phyloP scores from a whole-genome alignment of 2,797 vertebrate genomes.

The Novumbra hubbsi region DNA sequence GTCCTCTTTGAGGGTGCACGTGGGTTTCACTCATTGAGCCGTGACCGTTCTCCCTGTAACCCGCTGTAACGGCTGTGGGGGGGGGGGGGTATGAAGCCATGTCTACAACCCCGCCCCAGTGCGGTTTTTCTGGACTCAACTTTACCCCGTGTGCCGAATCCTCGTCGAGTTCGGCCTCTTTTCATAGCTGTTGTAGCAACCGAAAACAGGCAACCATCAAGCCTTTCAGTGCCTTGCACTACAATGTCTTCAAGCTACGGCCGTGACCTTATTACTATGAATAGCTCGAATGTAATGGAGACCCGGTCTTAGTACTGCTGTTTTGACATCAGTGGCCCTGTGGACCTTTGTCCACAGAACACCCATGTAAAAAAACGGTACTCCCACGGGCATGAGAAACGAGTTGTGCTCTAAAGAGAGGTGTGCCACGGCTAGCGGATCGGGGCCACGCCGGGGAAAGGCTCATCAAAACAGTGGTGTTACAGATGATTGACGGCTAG shows the following conservation, averaged over 20 bases:
- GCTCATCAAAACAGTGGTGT: constrained; percentile 24
- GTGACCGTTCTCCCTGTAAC: not conserved
- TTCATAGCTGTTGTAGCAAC: not conserved
- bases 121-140: not conserved
- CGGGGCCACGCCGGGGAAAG: not conserved
- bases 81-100: not conserved
- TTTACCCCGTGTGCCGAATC: not conserved
- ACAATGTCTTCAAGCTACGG: not conserved
- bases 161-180: not conserved
- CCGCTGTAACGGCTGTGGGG: not conserved
- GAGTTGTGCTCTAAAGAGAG: constrained; percentile 19
- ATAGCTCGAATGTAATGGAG: not conserved
- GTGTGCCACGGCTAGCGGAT: constrained; percentile 10
- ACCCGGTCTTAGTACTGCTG: not conserved
- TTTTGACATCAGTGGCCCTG: not conserved
- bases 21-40: not conserved
- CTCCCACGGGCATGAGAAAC: not conserved
- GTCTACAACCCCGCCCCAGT: not conserved
- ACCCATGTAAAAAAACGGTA: not conserved
- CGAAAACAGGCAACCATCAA: not conserved
- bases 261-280: constrained; percentile 3
- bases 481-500: constrained; percentile 27
- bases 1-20: not conserved
- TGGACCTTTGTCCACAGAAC: not conserved
- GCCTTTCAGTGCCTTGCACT: constrained; percentile 32